Conservation (phyloP, 1,140 invertebrate species). For the Caenorhabditis briggsae region DNA sequence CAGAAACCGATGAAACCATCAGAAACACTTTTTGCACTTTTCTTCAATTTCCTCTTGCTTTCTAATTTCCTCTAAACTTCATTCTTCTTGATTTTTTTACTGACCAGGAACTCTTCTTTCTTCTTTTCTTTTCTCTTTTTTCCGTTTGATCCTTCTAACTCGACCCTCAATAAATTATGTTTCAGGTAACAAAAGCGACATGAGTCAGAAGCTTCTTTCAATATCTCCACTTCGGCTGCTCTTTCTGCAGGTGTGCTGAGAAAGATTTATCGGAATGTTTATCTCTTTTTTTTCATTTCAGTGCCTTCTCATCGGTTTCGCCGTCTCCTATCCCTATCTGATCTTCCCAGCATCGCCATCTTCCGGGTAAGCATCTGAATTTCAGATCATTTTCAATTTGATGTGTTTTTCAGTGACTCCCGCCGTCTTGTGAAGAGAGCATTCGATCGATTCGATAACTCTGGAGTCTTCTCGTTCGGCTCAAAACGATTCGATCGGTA, state of each 20-base stretch:
- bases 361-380: neutral
- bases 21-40: neutral
- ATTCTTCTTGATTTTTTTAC: too few relatives aligned
- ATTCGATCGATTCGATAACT: conserved; percentile 46
- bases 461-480: conserved; percentile 39
- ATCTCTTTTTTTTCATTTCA: neutral
- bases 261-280: conserved; percentile 13
- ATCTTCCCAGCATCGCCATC: conserved; percentile 18
- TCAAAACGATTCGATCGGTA: conserved; percentile 50
- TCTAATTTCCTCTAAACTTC: neutral
- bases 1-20: too few relatives aligned
- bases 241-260: neutral
- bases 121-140: neutral
- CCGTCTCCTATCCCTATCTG: conserved; percentile 42
- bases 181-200: conserved; percentile 54
- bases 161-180: neutral
- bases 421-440: conserved; percentile 28
- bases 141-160: too few relatives aligned
- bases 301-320: conserved; percentile 49
- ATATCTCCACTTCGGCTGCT: conserved; percentile 44
- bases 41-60: neutral
- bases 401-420: neutral
- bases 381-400: too few relatives aligned
- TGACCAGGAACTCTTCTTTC: too few relatives aligned
- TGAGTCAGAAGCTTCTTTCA: conserved; percentile 50